Conservation (phyloP, 1,140 invertebrate genomes). For the Euborellia annulipes region DNA sequence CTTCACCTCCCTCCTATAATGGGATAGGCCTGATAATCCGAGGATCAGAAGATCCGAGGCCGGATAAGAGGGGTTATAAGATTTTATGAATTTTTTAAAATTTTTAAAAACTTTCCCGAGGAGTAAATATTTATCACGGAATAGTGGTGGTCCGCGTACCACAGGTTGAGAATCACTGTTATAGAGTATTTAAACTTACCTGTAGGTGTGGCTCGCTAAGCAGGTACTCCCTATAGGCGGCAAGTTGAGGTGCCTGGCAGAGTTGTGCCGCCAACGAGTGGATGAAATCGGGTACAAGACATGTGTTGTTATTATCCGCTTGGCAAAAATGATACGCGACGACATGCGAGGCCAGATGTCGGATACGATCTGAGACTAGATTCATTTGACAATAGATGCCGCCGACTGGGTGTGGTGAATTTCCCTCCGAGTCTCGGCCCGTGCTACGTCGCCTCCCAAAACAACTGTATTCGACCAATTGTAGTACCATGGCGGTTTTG, state of each 20-base stretch:
- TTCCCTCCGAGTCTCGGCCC: conserved; percentile 20
- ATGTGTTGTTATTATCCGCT: conserved; percentile 85
- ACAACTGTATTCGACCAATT: conserved; percentile 82
- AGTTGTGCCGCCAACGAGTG: conserved; percentile 85
- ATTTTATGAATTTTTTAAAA: too few relatives aligned
- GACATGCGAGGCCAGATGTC: conserved; percentile 60
- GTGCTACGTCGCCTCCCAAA: conserved; percentile 65
- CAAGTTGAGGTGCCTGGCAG: conserved; percentile 68
- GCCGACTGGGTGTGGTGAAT: neutral
- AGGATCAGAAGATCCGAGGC: too few relatives aligned
- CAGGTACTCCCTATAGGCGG: conserved; percentile 70
- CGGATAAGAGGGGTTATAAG: too few relatives aligned
- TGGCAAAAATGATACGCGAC: conserved; percentile 92
- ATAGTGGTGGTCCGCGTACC: too few relatives aligned
- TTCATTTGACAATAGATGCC: conserved; percentile 26
- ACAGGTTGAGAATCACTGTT: too few relatives aligned
- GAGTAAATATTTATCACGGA: too few relatives aligned
- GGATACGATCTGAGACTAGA: conserved; percentile 31
- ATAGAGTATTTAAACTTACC: too few relatives aligned
- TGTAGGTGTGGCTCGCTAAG: conserved; percentile 61
- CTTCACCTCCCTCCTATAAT: too few relatives aligned
- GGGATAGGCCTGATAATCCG: too few relatives aligned
- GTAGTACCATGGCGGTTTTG: conserved; percentile 80
- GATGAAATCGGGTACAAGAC: conserved; percentile 84
- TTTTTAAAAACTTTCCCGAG: too few relatives aligned